phyloP scores from a whole-genome alignment of 2,888 invertebrate species.

The Anarsia innoxiella region DNA sequence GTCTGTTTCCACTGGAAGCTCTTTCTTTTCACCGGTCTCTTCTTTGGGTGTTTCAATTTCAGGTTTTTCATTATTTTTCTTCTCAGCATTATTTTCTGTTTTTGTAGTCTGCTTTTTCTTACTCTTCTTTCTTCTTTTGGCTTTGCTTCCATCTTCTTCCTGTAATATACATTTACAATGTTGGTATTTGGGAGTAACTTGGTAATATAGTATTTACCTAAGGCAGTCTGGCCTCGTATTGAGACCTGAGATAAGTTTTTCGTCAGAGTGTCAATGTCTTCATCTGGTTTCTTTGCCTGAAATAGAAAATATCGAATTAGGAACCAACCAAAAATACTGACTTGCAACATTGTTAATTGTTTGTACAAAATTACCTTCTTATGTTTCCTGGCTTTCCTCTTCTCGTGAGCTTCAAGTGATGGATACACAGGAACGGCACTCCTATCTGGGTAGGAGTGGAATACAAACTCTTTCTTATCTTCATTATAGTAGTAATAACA shows the following conservation, averaged over 20 bases:
- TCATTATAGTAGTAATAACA: slow-evolving; percentile 90
- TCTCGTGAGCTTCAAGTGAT: slow-evolving; percentile 40
- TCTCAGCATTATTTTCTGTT: slow-evolving; percentile 18
- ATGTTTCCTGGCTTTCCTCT: slow-evolving; percentile 53
- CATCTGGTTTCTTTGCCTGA: slow-evolving; percentile 51
- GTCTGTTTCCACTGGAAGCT: slow-evolving; percentile 4
- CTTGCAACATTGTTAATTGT: too few relatives aligned
- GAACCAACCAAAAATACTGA: neutral
- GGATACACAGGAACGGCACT: slow-evolving; percentile 35
- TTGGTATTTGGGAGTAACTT: slow-evolving; percentile 56
- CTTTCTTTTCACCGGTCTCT: neutral
- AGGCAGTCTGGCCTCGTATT: slow-evolving; percentile 59
- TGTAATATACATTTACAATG: slow-evolving; percentile 60
- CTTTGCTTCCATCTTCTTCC: slow-evolving; percentile 42
- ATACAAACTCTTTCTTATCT: slow-evolving; percentile 82
- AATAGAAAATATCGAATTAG: slow-evolving; percentile 23
- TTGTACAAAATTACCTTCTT: slow-evolving; percentile 39
- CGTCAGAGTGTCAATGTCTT: slow-evolving; percentile 62
- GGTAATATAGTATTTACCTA: slow-evolving; percentile 66
- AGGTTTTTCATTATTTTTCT: slow-evolving; percentile 11
- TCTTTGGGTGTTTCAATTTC: slow-evolving; percentile 9
- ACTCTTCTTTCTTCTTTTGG: slow-evolving; percentile 30
- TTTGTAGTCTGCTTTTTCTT: slow-evolving; percentile 19
- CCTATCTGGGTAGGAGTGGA: slow-evolving; percentile 84
- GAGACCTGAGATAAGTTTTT: slow-evolving; percentile 69